These are phyloP conservation scores for Punctoribates punctum DNA, from an alignment of 2,888 invertebrate genomes.

Conservation along the genomic window DNA sequence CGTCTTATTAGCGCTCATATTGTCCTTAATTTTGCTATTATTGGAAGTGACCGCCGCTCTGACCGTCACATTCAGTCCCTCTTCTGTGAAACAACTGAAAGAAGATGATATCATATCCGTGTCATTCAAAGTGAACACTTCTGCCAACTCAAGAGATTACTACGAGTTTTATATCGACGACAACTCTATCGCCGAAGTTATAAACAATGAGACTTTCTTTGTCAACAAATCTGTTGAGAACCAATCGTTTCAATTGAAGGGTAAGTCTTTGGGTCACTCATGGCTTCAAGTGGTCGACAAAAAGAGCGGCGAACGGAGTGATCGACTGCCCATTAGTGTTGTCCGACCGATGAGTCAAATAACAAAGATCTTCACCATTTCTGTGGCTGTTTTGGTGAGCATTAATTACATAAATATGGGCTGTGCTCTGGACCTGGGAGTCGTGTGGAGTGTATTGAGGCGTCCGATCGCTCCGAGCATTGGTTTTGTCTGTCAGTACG, in stretches of 20 bases:
- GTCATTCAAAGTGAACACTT: conserved; percentile 24
- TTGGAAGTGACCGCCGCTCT: conserved; percentile 47
- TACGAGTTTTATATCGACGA: conserved; percentile 30
- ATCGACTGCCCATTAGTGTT: conserved; percentile 44
- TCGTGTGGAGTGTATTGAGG: conserved; percentile 64
- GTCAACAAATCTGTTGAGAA: neutral
- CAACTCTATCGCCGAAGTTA: conserved; percentile 5
- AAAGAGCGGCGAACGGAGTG: conserved; percentile 25
- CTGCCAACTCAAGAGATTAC: neutral
- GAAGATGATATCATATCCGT: conserved; percentile 30
- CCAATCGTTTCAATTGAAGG: conserved; percentile 43
- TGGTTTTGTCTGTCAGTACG: conserved; percentile 72
- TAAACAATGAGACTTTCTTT: neutral
- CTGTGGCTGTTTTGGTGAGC: conserved; percentile 68
- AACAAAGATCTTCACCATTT: conserved; percentile 45
- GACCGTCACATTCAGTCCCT: conserved; percentile 45
- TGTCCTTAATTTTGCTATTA: conserved; percentile 45
- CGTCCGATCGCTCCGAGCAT: conserved; percentile 73
- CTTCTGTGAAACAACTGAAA: conserved; percentile 25
- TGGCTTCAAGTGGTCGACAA: conserved; percentile 41
- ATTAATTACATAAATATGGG: conserved; percentile 86
- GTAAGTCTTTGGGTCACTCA: conserved; percentile 47
- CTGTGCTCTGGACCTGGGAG: conserved; percentile 74
- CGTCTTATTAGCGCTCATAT: conserved; percentile 46
- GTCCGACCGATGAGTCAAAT: conserved; percentile 44